Percentiles rank a stretch among this genome's conserved stretches.
Conservation (phyloP, 2,888 invertebrate genomes). For the Strigamia transsilvanica region DNA sequence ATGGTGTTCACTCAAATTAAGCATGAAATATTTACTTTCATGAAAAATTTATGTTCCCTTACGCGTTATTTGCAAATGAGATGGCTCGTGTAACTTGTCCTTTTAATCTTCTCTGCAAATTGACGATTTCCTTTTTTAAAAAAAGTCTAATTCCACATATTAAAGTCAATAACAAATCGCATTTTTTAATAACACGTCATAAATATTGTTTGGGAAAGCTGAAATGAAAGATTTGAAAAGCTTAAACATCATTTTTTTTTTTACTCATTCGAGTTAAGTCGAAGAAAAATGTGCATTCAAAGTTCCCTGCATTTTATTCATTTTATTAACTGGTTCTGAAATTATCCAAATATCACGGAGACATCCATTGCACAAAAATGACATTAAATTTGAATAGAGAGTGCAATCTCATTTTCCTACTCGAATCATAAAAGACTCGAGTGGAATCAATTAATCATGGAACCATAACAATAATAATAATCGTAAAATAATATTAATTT, state of each 20-base stretch:
- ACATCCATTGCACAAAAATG: conserved; percentile 18
- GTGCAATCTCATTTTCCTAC: conserved; percentile 17
- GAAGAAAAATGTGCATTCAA: conserved; percentile 25
- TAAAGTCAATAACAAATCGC: too few species aligned
- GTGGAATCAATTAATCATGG: conserved; percentile 1
- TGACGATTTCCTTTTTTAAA: too few species aligned
- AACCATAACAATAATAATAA: conserved; percentile 15
- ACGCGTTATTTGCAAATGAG: conserved; percentile 17
- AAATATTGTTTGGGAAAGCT: too few species aligned
- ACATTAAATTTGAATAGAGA: conserved; percentile 23
- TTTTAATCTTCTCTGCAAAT: conserved; percentile 11
- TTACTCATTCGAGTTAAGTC: neutral
- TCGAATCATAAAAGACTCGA: neutral
- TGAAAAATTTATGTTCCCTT: neutral
- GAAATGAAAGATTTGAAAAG: too few species aligned
- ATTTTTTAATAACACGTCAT: too few species aligned
- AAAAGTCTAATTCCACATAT: too few species aligned
- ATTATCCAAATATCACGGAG: neutral
- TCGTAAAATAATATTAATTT: neutral
- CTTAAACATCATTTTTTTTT: too few species aligned
- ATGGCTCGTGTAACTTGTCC: conserved; percentile 1
- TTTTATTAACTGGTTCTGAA: conserved; percentile 8
- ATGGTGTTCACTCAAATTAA: conserved; percentile 26
- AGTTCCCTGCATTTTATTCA: neutral
- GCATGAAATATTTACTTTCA: conserved; percentile 1